Base-by-base conservation (phyloP, 2,888 invertebrate species). In the Microchrysa polita region DNA sequence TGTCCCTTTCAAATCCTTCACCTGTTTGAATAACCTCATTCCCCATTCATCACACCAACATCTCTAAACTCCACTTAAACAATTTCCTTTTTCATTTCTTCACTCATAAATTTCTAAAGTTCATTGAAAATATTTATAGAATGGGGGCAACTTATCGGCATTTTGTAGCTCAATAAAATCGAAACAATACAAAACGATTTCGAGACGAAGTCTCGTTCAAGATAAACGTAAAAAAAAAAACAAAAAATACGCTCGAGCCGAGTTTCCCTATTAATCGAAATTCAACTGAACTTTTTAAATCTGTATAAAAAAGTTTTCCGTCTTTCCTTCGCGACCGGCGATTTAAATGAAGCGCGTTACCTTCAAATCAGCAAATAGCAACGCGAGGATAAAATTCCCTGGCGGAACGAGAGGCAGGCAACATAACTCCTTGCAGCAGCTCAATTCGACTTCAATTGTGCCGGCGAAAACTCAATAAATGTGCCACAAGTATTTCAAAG, bases 341-440 rank as follows among this genome's bases (percentile, higher is more conserved):
- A 69, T 69, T 69, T 42, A 69, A 69, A 69, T 69, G 69, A 69
- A 69, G 55, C 69, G 55, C 69, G 69, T 16, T 40, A 69, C 69
- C 55, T 69, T 18, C 27, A 12, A 34, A 40, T 55, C 20, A 22
- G 48, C 40, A 69, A n/a, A 34, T 34, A 34, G 27, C 27, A 34
- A n/a, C n/a, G 27, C 27, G 7, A 34, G 18, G 69, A 69, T 69
- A 69, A 55, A 69, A 34, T 57, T 40, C 40, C 9, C 4, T 63
- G 5, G n/a, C n/a, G n/a, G n/a, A 16, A 20, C 18, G 16, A 34
- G 14, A 40, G 44, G n/a, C n/a, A n/a, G n/a, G n/a, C n/a, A n/a
- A n/a, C n/a, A n/a, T n/a, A 69, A 69, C 34, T 57, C 57, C 48
- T 27, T n/a, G n/a, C n/a, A n/a, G n/a, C 34, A 40, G 16, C 7